Evolutionary conservation across 2,113 vertebrate species (phyloP).

Genomic region (Diadophis punctatus): DNA sequence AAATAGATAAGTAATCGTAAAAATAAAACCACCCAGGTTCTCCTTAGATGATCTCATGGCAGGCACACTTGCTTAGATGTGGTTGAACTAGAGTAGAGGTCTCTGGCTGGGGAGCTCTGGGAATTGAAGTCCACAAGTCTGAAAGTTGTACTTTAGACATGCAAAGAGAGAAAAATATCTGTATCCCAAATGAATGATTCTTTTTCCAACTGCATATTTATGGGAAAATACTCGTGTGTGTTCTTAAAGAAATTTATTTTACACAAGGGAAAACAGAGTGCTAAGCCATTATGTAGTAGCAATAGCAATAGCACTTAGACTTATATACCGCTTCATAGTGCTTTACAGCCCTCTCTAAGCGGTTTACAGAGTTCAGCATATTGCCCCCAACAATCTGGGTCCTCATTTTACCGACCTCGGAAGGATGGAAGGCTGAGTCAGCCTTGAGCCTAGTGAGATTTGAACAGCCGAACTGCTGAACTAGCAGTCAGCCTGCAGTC

Average conservation of each 20-base stretch:
- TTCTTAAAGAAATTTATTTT: background rate
- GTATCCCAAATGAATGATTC: background rate
- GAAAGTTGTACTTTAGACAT: background rate
- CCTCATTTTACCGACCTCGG: too few relatives aligned
- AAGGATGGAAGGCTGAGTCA: too few relatives aligned
- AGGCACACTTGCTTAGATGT: background rate
- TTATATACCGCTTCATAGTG: too few relatives aligned
- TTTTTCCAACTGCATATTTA: background rate
- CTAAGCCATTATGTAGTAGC: background rate
- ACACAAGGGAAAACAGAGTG: background rate
- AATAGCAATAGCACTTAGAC: too few relatives aligned
- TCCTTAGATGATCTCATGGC: background rate
- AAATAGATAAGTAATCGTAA: background rate
- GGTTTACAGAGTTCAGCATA: too few relatives aligned
- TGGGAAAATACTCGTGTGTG: background rate
- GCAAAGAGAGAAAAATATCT: background rate
- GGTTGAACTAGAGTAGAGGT: background rate
- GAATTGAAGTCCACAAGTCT: background rate
- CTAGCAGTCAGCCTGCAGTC: too few relatives aligned
- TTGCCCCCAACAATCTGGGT: too few relatives aligned
- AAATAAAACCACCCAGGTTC: background rate
- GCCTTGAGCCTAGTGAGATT: too few relatives aligned
- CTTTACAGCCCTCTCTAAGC: too few relatives aligned
- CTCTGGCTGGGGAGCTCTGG: background rate
- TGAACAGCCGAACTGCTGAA: too few relatives aligned